Base-by-base conservation (phyloP, 2,113 vertebrate species). In the Sander vitreus region DNA sequence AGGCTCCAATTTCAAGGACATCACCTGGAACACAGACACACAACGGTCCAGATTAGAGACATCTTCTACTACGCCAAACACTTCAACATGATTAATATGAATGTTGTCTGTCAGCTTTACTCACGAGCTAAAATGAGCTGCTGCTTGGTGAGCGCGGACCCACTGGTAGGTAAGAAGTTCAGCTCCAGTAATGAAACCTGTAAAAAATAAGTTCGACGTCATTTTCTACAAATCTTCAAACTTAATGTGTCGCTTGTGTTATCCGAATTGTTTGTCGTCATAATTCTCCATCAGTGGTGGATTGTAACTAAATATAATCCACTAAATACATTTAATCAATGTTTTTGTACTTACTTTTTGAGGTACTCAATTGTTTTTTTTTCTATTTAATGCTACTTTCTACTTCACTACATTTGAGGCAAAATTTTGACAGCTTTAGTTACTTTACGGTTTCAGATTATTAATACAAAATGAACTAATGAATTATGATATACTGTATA, bases 51-150 rank as follows among this genome's bases (percentile, higher is more conserved):
- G 6, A 36, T 30, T 9, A 16, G 3, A 0, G 6, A 43, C 27
- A 39, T 14, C 1, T 1, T 15, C 18, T 4, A 9, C 19, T 58
- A 51, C n/a, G 10, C 0, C 23, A 6, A 57, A 73, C 0, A 21
- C 2, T 9, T 3, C 45, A 16, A 1, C 1, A 33, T 19, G 13
- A 57, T 63, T 6, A 50, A 21, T 23, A 36, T 39, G 1, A 51
- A 72, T 33, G 12, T 47, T 7, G 21, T 71, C 3, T 23, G 14
- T 47, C 16, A 62, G 45, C 18, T 45, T 15, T 81, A 96, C 97
- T 97, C 85, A 98, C 97, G 95, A 43, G 97, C 97, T 88, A 98
- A 92, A 78, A 98, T 97, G 45, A 98, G 97, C 90, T 98, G 97
- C 88, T 97, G 97, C 83, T 98, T 98, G 7, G 97, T 96, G 68